Conservation (phyloP, 2,888 invertebrate genomes). For the Pantelozetes paolii region DNA sequence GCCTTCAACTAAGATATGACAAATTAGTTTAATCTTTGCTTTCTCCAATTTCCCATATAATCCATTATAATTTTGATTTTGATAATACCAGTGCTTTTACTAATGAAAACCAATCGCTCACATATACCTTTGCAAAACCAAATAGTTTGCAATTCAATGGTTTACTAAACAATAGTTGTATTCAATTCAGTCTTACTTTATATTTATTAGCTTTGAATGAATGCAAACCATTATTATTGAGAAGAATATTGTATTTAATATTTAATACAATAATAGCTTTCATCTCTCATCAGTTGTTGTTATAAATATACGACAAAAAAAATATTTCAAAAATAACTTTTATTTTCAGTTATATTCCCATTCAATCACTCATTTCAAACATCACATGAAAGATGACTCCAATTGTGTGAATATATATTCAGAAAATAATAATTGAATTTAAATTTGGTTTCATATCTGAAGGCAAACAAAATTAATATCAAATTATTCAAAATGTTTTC, state of each 20-base stretch:
- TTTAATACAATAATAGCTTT: constrained; percentile 28
- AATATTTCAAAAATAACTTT: neutral
- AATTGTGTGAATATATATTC: constrained; percentile 5
- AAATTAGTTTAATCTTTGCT: neutral
- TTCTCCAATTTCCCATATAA: neutral
- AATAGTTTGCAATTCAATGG: too few species aligned
- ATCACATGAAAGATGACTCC: constrained; percentile 5
- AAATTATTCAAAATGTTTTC: neutral
- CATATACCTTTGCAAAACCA: neutral
- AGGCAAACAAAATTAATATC: neutral
- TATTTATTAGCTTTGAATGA: neutral
- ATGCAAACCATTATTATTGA: neutral
- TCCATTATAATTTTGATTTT: neutral
- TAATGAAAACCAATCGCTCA: neutral
- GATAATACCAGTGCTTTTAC: neutral
- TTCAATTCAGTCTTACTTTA: too few species aligned
- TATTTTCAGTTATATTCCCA: neutral
- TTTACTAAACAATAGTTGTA: too few species aligned
- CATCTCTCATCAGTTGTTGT: constrained; percentile 30
- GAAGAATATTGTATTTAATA: neutral
- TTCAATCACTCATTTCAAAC: constrained; percentile 2
- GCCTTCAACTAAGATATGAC: neutral
- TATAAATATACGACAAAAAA: neutral
- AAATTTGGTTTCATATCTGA: neutral
- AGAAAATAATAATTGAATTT: neutral